Conservation (phyloP, 92 coral and sea anemone species). For the Bergia puertoricense region DNA sequence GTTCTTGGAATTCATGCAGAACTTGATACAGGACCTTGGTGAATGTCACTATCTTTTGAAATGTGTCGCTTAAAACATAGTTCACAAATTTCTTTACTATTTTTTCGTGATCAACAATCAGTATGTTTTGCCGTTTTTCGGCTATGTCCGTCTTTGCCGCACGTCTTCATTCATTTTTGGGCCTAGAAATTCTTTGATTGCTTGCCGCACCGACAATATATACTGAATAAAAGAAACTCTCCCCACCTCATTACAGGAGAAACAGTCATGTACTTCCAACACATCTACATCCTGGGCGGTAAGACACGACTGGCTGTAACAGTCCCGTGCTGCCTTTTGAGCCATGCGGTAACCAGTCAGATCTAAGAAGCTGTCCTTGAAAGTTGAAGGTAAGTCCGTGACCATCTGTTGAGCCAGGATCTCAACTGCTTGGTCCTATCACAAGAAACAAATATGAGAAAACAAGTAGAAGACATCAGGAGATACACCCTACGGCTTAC, state of each 20-base stretch:
- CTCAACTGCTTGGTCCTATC: conserved; percentile 78
- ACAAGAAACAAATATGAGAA: not conserved
- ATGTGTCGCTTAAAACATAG: too few species aligned
- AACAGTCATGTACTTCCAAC: conserved; percentile 83
- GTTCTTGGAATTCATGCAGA: too few species aligned
- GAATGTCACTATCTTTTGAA: too few species aligned
- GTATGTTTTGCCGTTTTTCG: too few species aligned
- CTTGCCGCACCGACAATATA: too few species aligned
- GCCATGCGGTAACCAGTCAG: conserved; percentile 82
- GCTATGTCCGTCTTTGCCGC: too few species aligned
- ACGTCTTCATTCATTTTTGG: too few species aligned
- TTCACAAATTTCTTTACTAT: too few species aligned
- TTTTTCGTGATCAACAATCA: too few species aligned
- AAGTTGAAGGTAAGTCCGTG: conserved; percentile 81
- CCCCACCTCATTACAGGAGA: conserved; percentile 82
- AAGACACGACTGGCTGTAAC: conserved; percentile 66
- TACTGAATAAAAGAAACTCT: not conserved
- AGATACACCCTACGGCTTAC: too few species aligned
- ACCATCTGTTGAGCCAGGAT: conserved; percentile 87
- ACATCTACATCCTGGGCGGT: conserved; percentile 72
- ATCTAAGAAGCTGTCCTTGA: conserved; percentile 67
- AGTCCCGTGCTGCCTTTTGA: conserved; percentile 72
- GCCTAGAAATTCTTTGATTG: too few species aligned
- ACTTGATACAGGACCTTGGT: too few species aligned
- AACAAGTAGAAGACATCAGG: not conserved